Evolutionary conservation across 2,113 vertebrate genomes (phyloP), one percentile per base, ranked within the genome.

Genomic region (Macquaria ambigua): DNA sequence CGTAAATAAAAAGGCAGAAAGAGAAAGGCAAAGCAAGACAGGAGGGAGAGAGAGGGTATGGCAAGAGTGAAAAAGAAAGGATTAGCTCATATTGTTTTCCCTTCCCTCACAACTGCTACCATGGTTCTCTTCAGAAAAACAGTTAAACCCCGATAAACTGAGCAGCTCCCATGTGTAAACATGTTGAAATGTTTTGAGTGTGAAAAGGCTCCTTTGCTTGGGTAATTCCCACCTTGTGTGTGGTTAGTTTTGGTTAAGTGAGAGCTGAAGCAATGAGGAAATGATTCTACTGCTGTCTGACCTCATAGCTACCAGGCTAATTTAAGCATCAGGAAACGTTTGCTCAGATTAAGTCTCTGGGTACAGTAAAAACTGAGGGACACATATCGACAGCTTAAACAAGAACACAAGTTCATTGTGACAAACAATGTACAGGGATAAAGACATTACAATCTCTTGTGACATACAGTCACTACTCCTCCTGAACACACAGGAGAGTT

Each of bases 221-320:
- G 75, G 25, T 84, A 66, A 79, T 83, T 82, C 63, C 74, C 53
- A 37, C 4, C 0, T 8, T 0, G 0, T 14, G 0, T 21, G 14
- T 43, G 31, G 61, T 73, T 23, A 1, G 31, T 23, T 31, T 28
- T 82, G 3, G 34, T 21, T 20, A 20, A n/a, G 10, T 14, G 14
- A 83, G 52, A 68, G 20, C 53, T 6, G 20, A 34, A 15, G 9
- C 55, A 80, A 90, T 74, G 84, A 90, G 90, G 91, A 94, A 93
- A 52, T 74, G 81, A 77, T 25, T 79, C 23, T 46, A 15, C 48
- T 68, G 25, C 21, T 18, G 50, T 79, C 68, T 77, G 48, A 85
- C 48, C 52, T 82, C 66, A 68, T 1, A 0, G 0, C 14, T 2
- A 18, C 21, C 0, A 8, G 23, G 2, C 56, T 39, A 39, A 61